These are phyloP conservation scores for Rousettus madagascariensis DNA, from an alignment of 2,797 vertebrate species.

Conservation along the genomic window DNA sequence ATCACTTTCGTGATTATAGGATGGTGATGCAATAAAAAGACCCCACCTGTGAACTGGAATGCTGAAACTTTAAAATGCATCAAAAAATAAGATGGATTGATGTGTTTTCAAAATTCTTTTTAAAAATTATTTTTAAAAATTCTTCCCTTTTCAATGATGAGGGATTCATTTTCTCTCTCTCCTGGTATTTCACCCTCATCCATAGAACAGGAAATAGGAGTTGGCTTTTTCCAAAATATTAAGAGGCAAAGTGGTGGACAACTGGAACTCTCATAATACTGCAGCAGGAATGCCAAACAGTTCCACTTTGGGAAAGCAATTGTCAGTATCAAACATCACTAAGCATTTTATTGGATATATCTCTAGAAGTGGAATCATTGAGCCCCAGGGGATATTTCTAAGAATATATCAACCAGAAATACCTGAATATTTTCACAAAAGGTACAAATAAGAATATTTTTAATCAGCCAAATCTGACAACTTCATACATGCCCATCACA, in stretches of 20 bases:
- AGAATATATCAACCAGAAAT: neutral
- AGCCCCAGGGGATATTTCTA: neutral
- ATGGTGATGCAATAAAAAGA: neutral
- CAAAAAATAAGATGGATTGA: neutral
- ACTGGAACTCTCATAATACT: neutral
- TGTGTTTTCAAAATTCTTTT: neutral
- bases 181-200: neutral
- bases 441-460: neutral
- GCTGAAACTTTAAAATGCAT: constrained; percentile 15
- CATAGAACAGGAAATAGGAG: neutral
- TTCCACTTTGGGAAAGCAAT: neutral
- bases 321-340: neutral
- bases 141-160: neutral
- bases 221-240: neutral
- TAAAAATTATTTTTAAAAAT: neutral
- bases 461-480: constrained; percentile 30
- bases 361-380: neutral
- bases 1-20: constrained; percentile 3
- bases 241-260: neutral
- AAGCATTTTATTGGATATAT: neutral
- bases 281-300: neutral
- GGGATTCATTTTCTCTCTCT: neutral
- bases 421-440: constrained; percentile 21
- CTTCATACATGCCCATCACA: neutral
- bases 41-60: neutral